phyloP scores from a whole-genome alignment of 2,888 invertebrate species.

The Cancer borealis region DNA sequence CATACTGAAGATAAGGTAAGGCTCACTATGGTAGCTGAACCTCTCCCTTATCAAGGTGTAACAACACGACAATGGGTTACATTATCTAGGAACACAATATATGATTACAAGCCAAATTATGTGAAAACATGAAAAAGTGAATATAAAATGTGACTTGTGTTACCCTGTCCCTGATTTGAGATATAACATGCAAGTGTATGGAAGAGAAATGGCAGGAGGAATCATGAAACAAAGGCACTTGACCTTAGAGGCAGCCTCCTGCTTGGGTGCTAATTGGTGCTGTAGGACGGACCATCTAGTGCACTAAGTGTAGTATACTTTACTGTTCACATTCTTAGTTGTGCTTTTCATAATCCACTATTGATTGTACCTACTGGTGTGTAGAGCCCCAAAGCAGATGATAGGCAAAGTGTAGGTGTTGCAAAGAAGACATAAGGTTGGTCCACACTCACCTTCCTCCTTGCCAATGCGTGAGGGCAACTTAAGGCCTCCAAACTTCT shows the following conservation, averaged over 20 bases:
- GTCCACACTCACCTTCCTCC: conserved; percentile 75
- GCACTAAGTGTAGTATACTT: neutral
- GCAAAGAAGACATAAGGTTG: neutral
- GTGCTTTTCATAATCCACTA: neutral
- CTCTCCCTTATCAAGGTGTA: neutral
- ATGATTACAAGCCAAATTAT: neutral
- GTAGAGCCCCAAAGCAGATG: neutral
- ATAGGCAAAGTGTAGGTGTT: neutral
- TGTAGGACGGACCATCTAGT: neutral
- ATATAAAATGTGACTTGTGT: neutral
- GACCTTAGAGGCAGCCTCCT: neutral
- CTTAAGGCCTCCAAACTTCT: conserved; percentile 98
- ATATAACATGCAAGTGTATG: neutral
- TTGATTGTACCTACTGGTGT: conserved; percentile 1
- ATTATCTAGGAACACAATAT: neutral
- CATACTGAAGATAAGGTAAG: neutral
- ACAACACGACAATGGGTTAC: neutral
- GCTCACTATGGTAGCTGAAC: neutral
- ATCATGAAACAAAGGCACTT: neutral
- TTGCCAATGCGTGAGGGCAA: conserved; percentile 82
- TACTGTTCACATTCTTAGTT: neutral
- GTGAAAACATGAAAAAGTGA: neutral
- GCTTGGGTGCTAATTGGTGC: neutral
- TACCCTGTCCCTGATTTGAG: neutral
- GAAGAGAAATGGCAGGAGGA: neutral